These are phyloP conservation scores for Macheiramphus alcinus DNA, from an alignment of 2,113 vertebrate genomes.

Conservation along the genomic window DNA sequence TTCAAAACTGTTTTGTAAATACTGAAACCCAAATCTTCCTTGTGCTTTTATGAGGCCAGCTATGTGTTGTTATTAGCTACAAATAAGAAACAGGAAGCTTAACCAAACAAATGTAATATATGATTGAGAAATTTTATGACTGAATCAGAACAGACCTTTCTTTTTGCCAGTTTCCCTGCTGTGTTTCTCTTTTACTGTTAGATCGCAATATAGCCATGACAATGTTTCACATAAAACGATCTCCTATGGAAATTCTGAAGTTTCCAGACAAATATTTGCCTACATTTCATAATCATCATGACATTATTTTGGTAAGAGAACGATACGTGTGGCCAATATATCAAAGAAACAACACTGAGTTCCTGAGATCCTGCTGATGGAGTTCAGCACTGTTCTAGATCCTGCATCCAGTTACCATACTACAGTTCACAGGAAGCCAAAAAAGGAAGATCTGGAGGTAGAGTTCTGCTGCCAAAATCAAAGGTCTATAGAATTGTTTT, in stretches of 20 bases:
- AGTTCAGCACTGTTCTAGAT: not conserved
- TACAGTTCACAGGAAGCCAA: not conserved
- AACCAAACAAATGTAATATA: not conserved
- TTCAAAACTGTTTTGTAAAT: not conserved
- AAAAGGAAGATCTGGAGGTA: not conserved
- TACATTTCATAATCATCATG: not conserved
- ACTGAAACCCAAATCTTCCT: not conserved
- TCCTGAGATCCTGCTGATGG: not conserved
- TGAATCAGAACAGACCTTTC: not conserved
- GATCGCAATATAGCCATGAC: not conserved
- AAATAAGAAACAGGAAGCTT: not conserved
- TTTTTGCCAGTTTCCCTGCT: not conserved
- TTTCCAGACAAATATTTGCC: not conserved
- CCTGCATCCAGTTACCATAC: not conserved
- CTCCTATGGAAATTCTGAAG: not conserved
- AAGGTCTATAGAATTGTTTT: not conserved
- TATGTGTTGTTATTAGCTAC: not conserved
- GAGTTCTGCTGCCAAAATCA: not conserved
- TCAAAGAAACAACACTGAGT: not conserved
- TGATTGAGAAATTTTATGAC: not conserved
- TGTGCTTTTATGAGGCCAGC: not conserved
- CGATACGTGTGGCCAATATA: not conserved
- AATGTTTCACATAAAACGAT: not conserved
- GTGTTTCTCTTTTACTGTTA: not conserved
- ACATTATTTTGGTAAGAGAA: not conserved